phyloP scores from a whole-genome alignment of 92 coral and sea anemone species.

The Porites rus region DNA sequence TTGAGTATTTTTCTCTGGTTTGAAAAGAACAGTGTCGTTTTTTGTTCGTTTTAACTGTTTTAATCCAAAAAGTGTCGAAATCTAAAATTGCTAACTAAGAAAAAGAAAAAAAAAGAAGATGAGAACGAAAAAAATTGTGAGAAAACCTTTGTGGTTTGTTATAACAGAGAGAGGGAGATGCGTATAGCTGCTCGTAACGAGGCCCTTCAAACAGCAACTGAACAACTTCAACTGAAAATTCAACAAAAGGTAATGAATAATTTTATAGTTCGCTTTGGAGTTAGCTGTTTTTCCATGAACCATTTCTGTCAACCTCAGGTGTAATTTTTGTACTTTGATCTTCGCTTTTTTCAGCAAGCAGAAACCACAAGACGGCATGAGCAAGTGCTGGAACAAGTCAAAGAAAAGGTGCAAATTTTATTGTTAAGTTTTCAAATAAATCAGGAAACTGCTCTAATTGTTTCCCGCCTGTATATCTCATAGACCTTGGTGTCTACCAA shows the following conservation, averaged over 20 bases:
- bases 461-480: background rate
- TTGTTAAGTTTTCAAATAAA: background rate
- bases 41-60: too few relatives aligned
- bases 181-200: slow-evolving; percentile 97
- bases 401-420: slow-evolving; percentile 79
- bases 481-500: background rate
- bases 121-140: background rate
- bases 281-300: background rate
- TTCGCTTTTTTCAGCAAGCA: slow-evolving; percentile 73
- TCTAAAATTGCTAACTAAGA: too few relatives aligned
- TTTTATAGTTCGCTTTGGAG: background rate
- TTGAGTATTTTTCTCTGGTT: too few relatives aligned
- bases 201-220: slow-evolving; percentile 93
- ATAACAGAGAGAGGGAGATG: slow-evolving; percentile 87
- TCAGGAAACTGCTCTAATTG: background rate
- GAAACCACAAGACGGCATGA: slow-evolving; percentile 94
- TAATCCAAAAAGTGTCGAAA: too few relatives aligned
- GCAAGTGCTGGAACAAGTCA: slow-evolving; percentile 93
- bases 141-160: background rate
- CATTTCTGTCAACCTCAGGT: background rate
- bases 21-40: too few relatives aligned
- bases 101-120: too few relatives aligned
- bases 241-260: slow-evolving; percentile 86
- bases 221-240: slow-evolving; percentile 92
- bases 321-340: background rate